Evolutionary conservation across 2,888 invertebrate species (phyloP), one percentile per base, ranked within the genome.

Genomic region (Callimorpha dominula): DNA sequence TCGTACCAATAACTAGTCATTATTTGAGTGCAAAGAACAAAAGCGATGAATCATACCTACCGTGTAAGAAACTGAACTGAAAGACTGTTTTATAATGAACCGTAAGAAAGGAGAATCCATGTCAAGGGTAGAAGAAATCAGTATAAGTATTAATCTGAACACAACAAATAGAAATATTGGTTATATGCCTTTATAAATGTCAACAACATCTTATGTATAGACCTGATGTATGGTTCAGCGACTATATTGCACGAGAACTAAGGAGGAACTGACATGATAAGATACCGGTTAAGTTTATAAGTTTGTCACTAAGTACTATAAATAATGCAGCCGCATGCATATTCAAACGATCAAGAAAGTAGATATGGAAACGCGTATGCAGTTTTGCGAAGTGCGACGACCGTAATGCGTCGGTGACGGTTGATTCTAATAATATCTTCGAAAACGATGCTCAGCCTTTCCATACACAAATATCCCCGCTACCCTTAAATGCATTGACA

Each of bases 31-130:
- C 87, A 86, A 91, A 92, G 88, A 90, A 90, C 88, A 92, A 94
- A 94, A 93, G 91, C 92, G 86, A 85, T 93, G 92, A 94, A 87
- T 93, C 93, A 93, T 85, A 89, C 88, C 88, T 85, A 89, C 88
- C 88, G 87, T 89, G 89, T 89, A 82, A 74, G 75, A 82, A 80
- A 79, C 85, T 68, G 60, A 62, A 80, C 85, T 68, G 64, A 71
- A 11, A 73, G 78, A 82, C 80, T 75, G 79, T 81, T 81, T 80
- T 77, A 20, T 60, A 60, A 42, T 20, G 50, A 71, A 69, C 4
- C 43, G 43, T 50, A 42, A 14, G 5, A 60, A 20, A 57, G 20
- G 5, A 5, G 20, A 60, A 31, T 60, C 31, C 12, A 31, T 12
- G 3, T 31, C 31, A 14, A 14, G 31, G 14, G 14, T 1, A 31